Evolutionary conservation across 2,888 invertebrate species (phyloP), one percentile per base, ranked within the genome.

Genomic region (Mermis nigrescens): DNA sequence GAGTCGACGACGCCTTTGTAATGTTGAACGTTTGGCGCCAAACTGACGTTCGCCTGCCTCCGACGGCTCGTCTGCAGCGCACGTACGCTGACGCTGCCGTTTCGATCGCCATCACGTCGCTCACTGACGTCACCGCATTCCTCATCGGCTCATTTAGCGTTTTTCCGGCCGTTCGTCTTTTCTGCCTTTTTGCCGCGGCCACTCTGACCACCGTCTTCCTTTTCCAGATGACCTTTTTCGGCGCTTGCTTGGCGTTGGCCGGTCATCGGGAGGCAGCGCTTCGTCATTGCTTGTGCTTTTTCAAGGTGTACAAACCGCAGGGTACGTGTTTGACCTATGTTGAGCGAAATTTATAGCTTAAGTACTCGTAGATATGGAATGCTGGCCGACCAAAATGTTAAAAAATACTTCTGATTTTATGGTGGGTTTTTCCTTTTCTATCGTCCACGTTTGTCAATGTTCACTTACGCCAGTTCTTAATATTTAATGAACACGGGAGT

Each of bases 1-100:
- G 89, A 61, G 87, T 90, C 63, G 90, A 90, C 71, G 89, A 90
- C 72, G 89, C 89, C 0, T 90, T 90, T 70, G 89, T 90, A 19
- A 86, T 90, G 86, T 74, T 90, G 69, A 88, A 88, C 2, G 87
- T 88, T 0, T 90, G 90, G 89, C 79, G 89, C 59, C 79, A 88
- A 57, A 87, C 88, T 0, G 83, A 85, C 12, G 46, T 64, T 2
- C 52, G 52, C 15, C 58, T 60, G 55, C 81, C 83, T 7, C 88
- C 89, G 0, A 84, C 86, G 0, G 83, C 85, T 68, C 79, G 89
- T 51, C 85, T 89, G 84, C 86, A 83, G 0, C 80, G 81, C 61
- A 87, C 85, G 77, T 79, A 88, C 72, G 84, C 86, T 57, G 89
- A 90, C 73, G 88, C 89, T 1, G 89, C 88, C 0, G 89, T 89